Conservation (phyloP, 2,797 vertebrate species). For the Leptoclinus maculatus region DNA sequence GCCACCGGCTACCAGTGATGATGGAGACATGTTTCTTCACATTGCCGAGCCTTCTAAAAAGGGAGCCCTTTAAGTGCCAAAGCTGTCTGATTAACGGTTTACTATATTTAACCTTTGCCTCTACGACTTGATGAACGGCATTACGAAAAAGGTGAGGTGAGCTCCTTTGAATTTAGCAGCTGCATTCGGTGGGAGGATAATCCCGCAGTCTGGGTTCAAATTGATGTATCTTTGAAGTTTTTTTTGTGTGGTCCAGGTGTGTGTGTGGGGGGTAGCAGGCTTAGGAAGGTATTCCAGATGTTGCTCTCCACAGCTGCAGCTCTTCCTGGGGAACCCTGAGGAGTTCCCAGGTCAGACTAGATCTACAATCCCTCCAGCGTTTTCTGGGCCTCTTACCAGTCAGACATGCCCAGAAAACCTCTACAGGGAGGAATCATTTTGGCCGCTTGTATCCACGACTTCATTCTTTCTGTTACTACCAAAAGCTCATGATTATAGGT, state of each 20-base stretch:
- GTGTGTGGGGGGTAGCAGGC: too few relatives aligned
- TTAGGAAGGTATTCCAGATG: background rate
- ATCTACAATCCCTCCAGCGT: background rate
- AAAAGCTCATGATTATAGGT: too few relatives aligned
- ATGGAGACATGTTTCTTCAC: conserved; percentile 16
- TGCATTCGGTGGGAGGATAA: background rate
- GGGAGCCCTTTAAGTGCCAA: conserved; percentile 47
- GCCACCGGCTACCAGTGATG: conserved; percentile 13
- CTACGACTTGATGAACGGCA: conserved; percentile 38
- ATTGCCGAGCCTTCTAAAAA: conserved; percentile 38
- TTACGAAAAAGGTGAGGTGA: conserved; percentile 8
- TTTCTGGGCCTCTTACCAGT: background rate
- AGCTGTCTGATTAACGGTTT: conserved; percentile 57
- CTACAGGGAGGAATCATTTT: background rate
- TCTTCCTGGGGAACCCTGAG: too few relatives aligned
- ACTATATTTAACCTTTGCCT: conserved; percentile 44
- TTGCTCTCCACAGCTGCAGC: background rate
- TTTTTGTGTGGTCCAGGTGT: too few relatives aligned
- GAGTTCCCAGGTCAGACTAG: background rate
- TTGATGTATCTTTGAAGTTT: conserved; percentile 1
- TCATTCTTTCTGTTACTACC: too few relatives aligned
- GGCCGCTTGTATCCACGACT: too few relatives aligned
- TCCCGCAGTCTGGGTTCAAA: background rate
- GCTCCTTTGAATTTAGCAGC: background rate
- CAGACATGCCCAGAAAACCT: background rate